Conservation (phyloP, 2,113 vertebrate species). For the Loxodonta africana region DNA sequence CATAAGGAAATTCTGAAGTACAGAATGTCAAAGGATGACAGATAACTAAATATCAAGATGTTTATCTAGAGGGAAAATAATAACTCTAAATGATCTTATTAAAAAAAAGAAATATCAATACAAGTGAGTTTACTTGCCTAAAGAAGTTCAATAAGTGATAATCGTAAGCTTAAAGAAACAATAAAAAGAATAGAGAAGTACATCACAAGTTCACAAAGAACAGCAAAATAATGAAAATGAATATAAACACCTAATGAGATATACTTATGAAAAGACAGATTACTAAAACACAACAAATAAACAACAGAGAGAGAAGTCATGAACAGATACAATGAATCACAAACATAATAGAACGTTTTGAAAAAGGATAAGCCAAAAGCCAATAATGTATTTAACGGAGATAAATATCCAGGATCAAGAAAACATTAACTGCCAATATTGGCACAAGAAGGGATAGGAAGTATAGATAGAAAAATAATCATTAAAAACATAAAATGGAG, state of each 20-base stretch:
- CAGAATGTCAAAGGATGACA: background rate
- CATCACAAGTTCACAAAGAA: background rate
- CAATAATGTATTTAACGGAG: background rate
- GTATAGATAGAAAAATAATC: background rate
- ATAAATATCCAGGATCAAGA: background rate
- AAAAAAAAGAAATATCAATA: background rate
- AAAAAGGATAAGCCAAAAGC: background rate
- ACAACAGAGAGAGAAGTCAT: background rate
- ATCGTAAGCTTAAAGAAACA: background rate
- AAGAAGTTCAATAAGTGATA: background rate
- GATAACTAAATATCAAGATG: background rate
- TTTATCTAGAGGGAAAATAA: background rate
- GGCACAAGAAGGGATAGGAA: background rate
- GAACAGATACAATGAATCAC: background rate
- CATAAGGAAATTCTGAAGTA: background rate
- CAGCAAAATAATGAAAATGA: background rate
- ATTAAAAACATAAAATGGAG: background rate
- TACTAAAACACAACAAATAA: background rate
- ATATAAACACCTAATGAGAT: background rate
- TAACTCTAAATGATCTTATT: background rate
- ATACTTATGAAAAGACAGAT: background rate
- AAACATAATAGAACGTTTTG: background rate
- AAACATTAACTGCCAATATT: background rate
- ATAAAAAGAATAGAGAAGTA: background rate
- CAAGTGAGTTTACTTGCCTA: background rate